Percentiles rank a stretch among this genome's conserved stretches.
Conservation (phyloP, 92 coral and sea anemone species). For the Phenganax subtilis region DNA sequence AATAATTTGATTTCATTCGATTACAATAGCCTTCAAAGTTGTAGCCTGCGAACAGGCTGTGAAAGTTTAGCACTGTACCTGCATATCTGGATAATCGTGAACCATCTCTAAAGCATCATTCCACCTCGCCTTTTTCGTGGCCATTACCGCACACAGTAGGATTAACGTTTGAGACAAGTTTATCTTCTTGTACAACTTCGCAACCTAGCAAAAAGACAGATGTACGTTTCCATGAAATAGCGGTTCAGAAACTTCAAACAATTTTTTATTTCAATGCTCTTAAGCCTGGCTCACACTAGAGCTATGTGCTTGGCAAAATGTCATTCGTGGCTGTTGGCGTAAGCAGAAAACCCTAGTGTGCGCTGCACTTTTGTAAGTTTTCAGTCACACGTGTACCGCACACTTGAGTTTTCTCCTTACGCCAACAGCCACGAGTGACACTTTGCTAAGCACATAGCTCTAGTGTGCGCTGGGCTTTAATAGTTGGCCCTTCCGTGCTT, state of each 20-base stretch:
- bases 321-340: too few relatives aligned
- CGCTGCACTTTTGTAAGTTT: too few relatives aligned
- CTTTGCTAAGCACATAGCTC: too few relatives aligned
- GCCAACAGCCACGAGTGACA: too few relatives aligned
- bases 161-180: slow-evolving; percentile 24
- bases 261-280: neutral
- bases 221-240: neutral
- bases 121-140: slow-evolving; percentile 25
- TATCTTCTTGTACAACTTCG: neutral
- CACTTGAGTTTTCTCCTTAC: too few relatives aligned
- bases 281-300: too few relatives aligned
- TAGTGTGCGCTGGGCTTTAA: too few relatives aligned
- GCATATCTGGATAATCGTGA: slow-evolving; percentile 29
- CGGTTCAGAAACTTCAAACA: neutral
- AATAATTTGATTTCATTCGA: neutral
- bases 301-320: too few relatives aligned
- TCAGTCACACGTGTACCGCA: too few relatives aligned
- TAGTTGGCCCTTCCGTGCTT: neutral
- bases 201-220: slow-evolving; percentile 16
- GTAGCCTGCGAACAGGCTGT: neutral
- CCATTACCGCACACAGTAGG: slow-evolving; percentile 25
- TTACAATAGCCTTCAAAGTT: neutral
- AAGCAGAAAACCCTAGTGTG: too few relatives aligned
- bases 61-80: slow-evolving; percentile 6
- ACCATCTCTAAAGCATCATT: slow-evolving; percentile 28